Base-by-base conservation (phyloP, 1,140 invertebrate species). In the Chionoecetes opilio region DNA sequence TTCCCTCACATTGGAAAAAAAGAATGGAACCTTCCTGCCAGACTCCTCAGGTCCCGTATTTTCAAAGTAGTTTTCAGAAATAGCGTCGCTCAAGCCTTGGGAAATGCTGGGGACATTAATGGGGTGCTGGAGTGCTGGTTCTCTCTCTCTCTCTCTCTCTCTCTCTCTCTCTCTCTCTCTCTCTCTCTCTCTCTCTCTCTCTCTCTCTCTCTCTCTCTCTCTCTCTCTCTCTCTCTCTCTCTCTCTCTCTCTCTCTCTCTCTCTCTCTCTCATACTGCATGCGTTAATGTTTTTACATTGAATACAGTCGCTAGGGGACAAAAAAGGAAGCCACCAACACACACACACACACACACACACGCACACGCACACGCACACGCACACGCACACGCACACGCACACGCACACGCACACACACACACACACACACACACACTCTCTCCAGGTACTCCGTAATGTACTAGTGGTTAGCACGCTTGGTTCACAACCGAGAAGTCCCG, bases 111-210 rank as follows among this genome's bases (percentile, higher is more conserved):
- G 63, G n/a, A 46, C 63, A 75, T 75, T 75, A 75, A 21, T 75
- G 63, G 21, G 21, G 21, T 75, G 63, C 63, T n/a, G 63, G 63
- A 75, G 63, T 75, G n/a, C 63, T 75, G 63, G 11, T 75, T 75
- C 63, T 75, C 21, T 21, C 63, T 75, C 11, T 21, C 63, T 75
- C 63, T 75, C 63, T 75, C 63, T 75, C 63, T 75, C 63, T 75
- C 63, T 75, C 63, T 75, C 63, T 75, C 63, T 75, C 63, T 75
- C 63, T 75, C 63, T 75, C 63, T 75, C 63, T 75, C 63, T 75
- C 63, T 75, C 63, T 75, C 63, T 75, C 63, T 75, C 63, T 75
- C 63, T 75, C 63, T 75, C 63, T 75, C 63, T 75, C 63, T 75
- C 63, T 75, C 63, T 75, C 63, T 75, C 63, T 75, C 63, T 75